Conservation (phyloP, 1,140 invertebrate genomes). For the Plodia interpunctella region DNA sequence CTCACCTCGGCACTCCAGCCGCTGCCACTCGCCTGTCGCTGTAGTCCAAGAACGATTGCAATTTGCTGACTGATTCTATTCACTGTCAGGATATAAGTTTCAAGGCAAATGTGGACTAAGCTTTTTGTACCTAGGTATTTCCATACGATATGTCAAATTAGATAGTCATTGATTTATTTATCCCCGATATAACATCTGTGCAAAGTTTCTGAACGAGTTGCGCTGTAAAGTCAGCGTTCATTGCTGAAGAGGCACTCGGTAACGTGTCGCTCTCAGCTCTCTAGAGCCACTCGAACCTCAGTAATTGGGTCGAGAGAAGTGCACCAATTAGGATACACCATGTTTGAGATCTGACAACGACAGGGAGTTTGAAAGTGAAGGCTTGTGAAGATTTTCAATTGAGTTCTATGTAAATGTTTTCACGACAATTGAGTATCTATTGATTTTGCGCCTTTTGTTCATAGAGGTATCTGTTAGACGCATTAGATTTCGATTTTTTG, state of each 20-base stretch:
- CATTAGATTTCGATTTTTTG: too few relatives aligned
- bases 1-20: slow-evolving; percentile 83
- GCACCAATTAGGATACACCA: neutral
- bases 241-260: neutral
- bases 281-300: neutral
- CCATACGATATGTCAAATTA: too few relatives aligned
- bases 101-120: too few relatives aligned
- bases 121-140: too few relatives aligned
- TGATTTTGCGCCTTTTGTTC: too few relatives aligned
- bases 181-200: neutral
- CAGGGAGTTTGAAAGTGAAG: neutral
- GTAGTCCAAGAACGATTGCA: slow-evolving; percentile 7
- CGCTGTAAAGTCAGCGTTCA: neutral
- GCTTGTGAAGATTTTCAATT: neutral
- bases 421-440: too few relatives aligned
- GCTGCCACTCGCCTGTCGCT: slow-evolving; percentile 84
- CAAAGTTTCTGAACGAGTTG: neutral
- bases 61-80: neutral
- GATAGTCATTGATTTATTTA: neutral
- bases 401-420: too few relatives aligned
- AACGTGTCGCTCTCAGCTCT: neutral
- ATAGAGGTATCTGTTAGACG: too few relatives aligned
- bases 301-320: slow-evolving; percentile 5
- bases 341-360: neutral
- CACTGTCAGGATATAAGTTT: too few relatives aligned